Conservation (phyloP, 2,797 vertebrate species). For the Salarias fasciatus region DNA sequence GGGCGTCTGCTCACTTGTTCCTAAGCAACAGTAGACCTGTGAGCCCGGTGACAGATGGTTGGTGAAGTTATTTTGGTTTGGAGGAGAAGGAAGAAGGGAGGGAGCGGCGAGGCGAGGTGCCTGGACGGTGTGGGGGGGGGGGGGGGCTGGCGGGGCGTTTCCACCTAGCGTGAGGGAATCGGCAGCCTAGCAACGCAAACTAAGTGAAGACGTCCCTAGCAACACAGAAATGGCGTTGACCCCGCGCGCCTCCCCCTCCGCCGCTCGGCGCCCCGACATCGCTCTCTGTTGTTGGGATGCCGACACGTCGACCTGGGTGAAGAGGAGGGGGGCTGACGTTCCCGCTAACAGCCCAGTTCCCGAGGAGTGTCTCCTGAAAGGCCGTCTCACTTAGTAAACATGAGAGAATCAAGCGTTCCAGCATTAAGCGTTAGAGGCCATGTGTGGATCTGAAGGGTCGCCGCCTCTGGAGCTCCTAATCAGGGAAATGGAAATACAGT, state of each 20-base stretch:
- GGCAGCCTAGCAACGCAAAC: conserved; percentile 87
- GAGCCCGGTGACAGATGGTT: conserved; percentile 85
- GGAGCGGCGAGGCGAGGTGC: conserved; percentile 57
- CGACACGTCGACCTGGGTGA: too few species aligned
- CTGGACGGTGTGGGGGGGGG: conserved; percentile 36
- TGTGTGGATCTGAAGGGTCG: neutral
- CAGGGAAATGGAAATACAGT: conserved; percentile 43
- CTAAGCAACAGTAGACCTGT: conserved; percentile 85
- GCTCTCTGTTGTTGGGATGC: too few species aligned
- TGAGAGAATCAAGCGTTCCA: neutral
- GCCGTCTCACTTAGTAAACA: conserved; percentile 5
- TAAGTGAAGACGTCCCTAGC: conserved; percentile 83
- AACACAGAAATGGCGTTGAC: conserved; percentile 74
- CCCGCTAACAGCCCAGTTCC: too few species aligned
- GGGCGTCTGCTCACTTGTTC: conserved; percentile 76
- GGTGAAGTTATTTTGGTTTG: conserved; percentile 86
- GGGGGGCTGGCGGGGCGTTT: conserved; percentile 58
- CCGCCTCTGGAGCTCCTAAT: conserved; percentile 8
- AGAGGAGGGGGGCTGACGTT: too few species aligned
- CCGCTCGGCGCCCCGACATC: too few species aligned
- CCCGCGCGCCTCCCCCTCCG: conserved; percentile 25
- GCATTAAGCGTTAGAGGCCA: neutral
- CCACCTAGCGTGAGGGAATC: conserved; percentile 80
- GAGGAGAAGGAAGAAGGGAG: conserved; percentile 68
- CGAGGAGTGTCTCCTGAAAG: neutral